Percentiles rank a stretch among this genome's conserved stretches.
Evolutionary conservation across 1,140 invertebrate species (phyloP).

Genomic region (Temnothorax curvispinosus): DNA sequence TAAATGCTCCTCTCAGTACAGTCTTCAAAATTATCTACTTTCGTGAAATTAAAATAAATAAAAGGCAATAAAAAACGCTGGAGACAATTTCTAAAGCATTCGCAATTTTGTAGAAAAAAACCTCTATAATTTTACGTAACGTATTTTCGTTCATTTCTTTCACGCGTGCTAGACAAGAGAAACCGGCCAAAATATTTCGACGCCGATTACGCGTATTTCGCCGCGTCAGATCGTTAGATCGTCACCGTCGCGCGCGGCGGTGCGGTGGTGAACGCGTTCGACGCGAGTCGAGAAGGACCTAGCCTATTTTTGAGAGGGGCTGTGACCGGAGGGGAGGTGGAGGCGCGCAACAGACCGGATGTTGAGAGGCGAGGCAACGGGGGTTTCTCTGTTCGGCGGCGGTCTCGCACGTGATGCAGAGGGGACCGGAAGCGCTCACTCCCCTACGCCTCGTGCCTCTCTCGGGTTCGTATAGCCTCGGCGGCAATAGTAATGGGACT

Average conservation of each 20-base stretch:
- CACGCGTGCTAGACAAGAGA: background rate
- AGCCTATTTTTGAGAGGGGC: conserved; percentile 82
- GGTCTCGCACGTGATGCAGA: conserved; percentile 85
- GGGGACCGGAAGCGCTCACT: conserved; percentile 83
- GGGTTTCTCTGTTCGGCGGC: conserved; percentile 77
- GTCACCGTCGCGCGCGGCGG: background rate
- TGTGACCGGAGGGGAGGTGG: conserved; percentile 33
- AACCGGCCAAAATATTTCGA: background rate
- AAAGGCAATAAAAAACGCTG: background rate
- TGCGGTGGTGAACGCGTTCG: conserved; percentile 18
- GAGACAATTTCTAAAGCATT: background rate
- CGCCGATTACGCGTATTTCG: background rate
- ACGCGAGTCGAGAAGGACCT: conserved; percentile 70
- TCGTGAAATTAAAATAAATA: background rate
- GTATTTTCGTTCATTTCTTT: background rate
- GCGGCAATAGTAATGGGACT: conserved; percentile 75
- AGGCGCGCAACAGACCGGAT: conserved; percentile 71
- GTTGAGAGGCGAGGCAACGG: conserved; percentile 75
- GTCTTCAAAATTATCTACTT: no score
- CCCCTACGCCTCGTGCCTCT: conserved; percentile 77
- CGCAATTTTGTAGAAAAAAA: background rate
- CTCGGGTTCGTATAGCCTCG: conserved; percentile 66
- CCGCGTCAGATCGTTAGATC: background rate
- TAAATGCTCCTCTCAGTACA: background rate
- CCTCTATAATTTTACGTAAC: background rate